Conservation (phyloP, 2,797 vertebrate species). For the Oreochromis mossambicus region DNA sequence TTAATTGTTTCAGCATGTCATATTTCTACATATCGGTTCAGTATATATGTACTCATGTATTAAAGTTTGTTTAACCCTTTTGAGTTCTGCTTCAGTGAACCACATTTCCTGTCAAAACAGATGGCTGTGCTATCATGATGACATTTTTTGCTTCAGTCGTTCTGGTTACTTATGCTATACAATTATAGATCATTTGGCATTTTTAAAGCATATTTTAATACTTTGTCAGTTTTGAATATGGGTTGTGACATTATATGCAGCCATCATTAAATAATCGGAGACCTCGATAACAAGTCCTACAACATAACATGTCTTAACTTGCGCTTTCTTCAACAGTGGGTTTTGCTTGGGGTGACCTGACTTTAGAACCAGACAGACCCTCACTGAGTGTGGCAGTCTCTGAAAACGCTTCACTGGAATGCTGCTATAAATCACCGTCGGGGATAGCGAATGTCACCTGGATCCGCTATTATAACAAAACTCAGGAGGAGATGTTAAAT, state of each 20-base stretch:
- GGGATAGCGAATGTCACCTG: rapidly evolving
- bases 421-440: not conserved
- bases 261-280: not conserved
- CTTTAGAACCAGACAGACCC: slow-evolving; percentile 33
- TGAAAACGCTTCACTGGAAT: not conserved
- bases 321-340: slow-evolving; percentile 38
- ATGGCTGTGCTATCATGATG: slow-evolving; percentile 10
- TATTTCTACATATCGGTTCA: not conserved
- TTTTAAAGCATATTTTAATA: not conserved
- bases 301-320: not conserved
- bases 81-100: slow-evolving; percentile 67
- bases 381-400: not conserved
- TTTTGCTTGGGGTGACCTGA: not conserved
- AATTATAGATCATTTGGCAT: not conserved
- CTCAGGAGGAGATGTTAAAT: rapidly evolving
- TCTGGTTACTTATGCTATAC: not conserved
- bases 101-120: slow-evolving; percentile 63
- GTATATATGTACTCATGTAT: not conserved
- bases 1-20: not conserved
- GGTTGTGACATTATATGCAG: not conserved
- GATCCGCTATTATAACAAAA: not conserved
- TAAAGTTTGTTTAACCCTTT: not conserved
- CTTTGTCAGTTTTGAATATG: not conserved
- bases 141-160: not conserved
- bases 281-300: not conserved